phyloP scores from a whole-genome alignment of 2,797 vertebrate genomes.

The Spheniscus humboldti region DNA sequence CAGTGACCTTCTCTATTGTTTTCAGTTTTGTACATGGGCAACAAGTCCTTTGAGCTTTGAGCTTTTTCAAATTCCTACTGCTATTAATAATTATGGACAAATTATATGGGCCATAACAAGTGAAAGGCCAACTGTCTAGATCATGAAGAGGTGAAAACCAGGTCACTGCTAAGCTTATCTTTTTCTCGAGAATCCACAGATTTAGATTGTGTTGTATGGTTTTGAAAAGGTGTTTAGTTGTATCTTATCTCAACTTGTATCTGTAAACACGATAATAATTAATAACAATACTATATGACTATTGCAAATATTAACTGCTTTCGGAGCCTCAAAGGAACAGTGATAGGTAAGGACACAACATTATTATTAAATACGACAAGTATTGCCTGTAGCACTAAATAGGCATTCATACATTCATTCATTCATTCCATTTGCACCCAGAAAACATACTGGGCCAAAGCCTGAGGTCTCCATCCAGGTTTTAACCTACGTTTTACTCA shows the following conservation, averaged over 20 bases:
- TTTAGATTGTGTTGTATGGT: neutral
- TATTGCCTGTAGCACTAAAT: neutral
- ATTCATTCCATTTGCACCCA: neutral
- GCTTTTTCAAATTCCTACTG: neutral
- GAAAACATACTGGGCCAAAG: neutral
- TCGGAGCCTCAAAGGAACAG: neutral
- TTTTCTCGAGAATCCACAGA: neutral
- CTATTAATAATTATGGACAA: neutral
- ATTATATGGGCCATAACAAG: neutral
- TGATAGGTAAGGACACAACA: neutral
- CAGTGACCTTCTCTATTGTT: neutral
- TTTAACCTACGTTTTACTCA: neutral
- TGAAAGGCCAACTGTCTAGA: neutral
- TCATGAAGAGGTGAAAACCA: neutral
- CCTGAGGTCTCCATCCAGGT: neutral
- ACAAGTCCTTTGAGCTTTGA: neutral
- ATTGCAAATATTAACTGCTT: neutral
- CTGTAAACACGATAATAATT: neutral
- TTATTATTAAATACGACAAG: neutral
- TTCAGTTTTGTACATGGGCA: neutral
- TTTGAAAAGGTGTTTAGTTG: neutral
- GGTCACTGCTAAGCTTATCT: neutral
- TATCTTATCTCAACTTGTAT: neutral
- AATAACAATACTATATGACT: neutral
- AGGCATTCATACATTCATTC: neutral